Conservation (phyloP, 2,113 vertebrate genomes). For the Vombatus ursinus region DNA sequence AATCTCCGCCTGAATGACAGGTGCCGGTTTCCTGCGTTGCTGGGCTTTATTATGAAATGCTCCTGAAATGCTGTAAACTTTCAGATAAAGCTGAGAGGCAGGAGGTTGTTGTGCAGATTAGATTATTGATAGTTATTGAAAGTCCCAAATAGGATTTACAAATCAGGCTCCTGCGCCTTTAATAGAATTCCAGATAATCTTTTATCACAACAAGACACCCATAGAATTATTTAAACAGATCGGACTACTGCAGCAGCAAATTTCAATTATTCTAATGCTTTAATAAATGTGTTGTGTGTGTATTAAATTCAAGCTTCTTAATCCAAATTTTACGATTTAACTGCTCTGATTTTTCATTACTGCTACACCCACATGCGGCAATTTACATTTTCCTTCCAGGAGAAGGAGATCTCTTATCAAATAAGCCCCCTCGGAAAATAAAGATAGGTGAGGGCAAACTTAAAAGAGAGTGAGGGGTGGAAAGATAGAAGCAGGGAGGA, state of each 20-base stretch:
- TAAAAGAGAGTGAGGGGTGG: not conserved
- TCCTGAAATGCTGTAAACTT: constrained; percentile 89
- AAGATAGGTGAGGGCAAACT: not conserved
- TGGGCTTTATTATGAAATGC: constrained; percentile 84
- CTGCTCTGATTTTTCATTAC: constrained; percentile 87
- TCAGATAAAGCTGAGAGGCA: constrained; percentile 90
- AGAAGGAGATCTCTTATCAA: constrained; percentile 74
- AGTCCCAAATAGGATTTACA: constrained; percentile 92
- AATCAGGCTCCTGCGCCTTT: constrained; percentile 92
- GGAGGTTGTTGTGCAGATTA: constrained; percentile 88
- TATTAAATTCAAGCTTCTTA: constrained; percentile 89
- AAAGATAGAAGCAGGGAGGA: not conserved
- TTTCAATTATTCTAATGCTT: constrained; percentile 98
- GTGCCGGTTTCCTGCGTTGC: constrained; percentile 80
- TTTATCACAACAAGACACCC: constrained; percentile 95
- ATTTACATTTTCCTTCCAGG: constrained; percentile 66
- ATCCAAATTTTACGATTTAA: constrained; percentile 90
- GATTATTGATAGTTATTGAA: constrained; percentile 89
- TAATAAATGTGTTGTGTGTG: constrained; percentile 95
- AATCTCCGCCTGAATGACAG: constrained; percentile 86
- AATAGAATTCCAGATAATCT: constrained; percentile 96
- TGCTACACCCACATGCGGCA: constrained; percentile 82
- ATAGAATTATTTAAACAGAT: constrained; percentile 96
- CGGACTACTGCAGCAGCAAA: constrained; percentile 93
- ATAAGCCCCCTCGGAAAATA: constrained; percentile 16